Base-by-base conservation (phyloP, 2,888 invertebrate genomes). In the Pristionchus japonicus region DNA sequence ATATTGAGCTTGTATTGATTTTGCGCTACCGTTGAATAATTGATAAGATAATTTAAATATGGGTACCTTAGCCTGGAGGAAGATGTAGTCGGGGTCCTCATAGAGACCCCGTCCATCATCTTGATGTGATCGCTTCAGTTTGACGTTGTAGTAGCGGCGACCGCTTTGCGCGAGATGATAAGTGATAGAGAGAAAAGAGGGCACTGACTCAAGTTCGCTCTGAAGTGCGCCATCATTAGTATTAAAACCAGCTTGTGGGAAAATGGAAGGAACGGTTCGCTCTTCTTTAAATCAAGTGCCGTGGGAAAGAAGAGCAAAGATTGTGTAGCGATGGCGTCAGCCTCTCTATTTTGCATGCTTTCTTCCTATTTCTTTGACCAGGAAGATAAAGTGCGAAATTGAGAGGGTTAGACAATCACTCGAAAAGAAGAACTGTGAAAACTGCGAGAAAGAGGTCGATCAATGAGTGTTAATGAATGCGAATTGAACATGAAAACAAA, bases 51-150 rank as follows among this genome's bases (percentile, higher is more conserved):
- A n/a, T n/a, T n/a, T n/a, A n/a, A n/a, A n/a, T n/a, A n/a, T n/a
- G 43, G 43, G 6, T 67, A 89, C 89, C 89, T 89, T 89, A 37
- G 88, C 87, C 31, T 89, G 89, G 11, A 89, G 31, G 40, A 86
- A 89, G 52, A 88, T 80, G 20, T 80, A 74, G n/a, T 89, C 89
- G 61, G 86, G 83, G 49, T 89, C 89, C n/a, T 89, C 89, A 67
- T 40, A 74, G 74, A 86, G 88, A 61, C 87, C 89, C 88, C 64
- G 70, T 27, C 84, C 84, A 23, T 77, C 88, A 40, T 89, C 89
- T 23, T 86, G 84, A 64, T 88, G 89, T 84, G 87, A 82, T 15
- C 89, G 88, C 89, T 89, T 89, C 89, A 89, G 89, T 43, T 74
- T 89, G 87, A 83, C 27, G 43, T 6, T 17, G 80, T 17, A 31